Evolutionary conservation across 1,140 invertebrate genomes (phyloP), one percentile per base, ranked within the genome.

Genomic region (Polypedilum pembai): DNA sequence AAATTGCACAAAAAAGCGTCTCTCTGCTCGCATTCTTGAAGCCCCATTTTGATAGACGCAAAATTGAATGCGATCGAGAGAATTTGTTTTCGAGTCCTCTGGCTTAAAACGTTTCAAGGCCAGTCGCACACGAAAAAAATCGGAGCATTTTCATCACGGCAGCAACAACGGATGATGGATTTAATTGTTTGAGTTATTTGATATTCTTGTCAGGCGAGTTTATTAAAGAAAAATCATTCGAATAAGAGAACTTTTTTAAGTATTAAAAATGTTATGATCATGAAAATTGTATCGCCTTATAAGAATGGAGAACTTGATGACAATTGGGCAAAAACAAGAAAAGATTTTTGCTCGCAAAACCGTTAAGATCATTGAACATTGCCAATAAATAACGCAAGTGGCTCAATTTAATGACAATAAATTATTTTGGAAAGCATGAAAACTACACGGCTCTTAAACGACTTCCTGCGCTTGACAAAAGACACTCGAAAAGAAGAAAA

Each of bases 341-440:
- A n/a, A 12, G 12, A 56, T 66, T 69, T 18, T 69, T 69, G 20
- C 17, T 69, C 65, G 65, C 45, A 15, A 69, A 18, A 69, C 65
- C 65, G 65, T 69, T 69, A 69, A 69, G 65, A 69, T 69, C 65
- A 69, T 69, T 69, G 65, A 69, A 69, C 65, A 69, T 69, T 20
- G 17, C 17, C 17, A 69, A 56, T 56, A 56, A 56, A 56, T 15
- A 56, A 1, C 12, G 45, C 10, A 56, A 56, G 8, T 56, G 45
- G 4, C 45, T 56, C 45, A 56, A 56, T 56, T 56, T 56, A 56
- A 56, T n/a, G 45, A 56, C 45, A 12, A 56, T 56, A 56, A 56
- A 56, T 15, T n/a, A n/a, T 12, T n/a, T 56, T 56, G 12, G 45
- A 56, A 56, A 56, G 45, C 45, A 56, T 56, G 45, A 56, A 56